Evolutionary conservation across 2,888 invertebrate species (phyloP).

Genomic region (Xestoiulus laeticollis): DNA sequence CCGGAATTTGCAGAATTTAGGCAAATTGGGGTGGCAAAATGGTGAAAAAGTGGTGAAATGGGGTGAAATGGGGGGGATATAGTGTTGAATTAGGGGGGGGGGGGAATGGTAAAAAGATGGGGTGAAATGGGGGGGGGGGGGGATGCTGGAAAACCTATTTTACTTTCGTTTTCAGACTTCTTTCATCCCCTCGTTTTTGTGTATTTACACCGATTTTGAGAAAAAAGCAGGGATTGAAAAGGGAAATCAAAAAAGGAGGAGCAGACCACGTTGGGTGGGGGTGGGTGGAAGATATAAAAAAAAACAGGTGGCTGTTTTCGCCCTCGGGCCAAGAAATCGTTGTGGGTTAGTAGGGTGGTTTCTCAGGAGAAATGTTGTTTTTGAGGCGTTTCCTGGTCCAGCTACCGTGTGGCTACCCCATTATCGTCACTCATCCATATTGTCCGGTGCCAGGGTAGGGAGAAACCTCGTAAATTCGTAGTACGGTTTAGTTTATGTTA

Average conservation of each 20-base stretch:
- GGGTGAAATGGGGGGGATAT: too few species aligned
- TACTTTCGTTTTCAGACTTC: not conserved
- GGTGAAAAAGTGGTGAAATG: too few species aligned
- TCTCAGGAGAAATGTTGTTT: not conserved
- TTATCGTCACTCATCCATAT: not conserved
- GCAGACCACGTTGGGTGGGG: not conserved
- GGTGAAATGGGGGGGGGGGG: too few species aligned
- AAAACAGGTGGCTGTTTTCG: constrained; percentile 9
- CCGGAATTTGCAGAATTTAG: too few species aligned
- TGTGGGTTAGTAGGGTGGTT: not conserved
- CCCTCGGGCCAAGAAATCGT: not conserved
- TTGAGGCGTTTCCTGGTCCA: not conserved
- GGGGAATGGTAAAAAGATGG: not conserved
- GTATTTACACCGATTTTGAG: not conserved
- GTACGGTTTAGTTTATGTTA: not conserved
- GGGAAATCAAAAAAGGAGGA: constrained; percentile 4
- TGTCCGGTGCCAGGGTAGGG: not conserved
- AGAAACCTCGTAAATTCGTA: not conserved
- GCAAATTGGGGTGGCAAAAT: too few species aligned
- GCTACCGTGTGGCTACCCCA: not conserved
- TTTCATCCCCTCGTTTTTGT: not conserved
- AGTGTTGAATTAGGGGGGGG: too few species aligned
- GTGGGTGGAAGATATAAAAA: not conserved
- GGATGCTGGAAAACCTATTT: not conserved
- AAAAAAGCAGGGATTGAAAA: not conserved